These are phyloP conservation scores for Drosophila albomicans DNA, from an alignment of 1,140 invertebrate genomes.

Conservation along the genomic window DNA sequence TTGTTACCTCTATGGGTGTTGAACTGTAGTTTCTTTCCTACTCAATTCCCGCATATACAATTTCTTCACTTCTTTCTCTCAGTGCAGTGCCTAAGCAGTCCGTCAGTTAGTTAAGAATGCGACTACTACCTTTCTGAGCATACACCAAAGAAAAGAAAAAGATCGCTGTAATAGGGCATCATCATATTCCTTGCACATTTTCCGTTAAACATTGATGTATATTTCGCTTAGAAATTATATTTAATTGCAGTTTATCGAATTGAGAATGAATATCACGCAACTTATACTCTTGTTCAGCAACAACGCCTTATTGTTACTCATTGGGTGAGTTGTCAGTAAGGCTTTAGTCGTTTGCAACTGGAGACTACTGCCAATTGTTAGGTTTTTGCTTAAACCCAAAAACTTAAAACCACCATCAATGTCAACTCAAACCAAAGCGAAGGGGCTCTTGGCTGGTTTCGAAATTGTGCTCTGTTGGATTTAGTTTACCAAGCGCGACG, in stretches of 20 bases:
- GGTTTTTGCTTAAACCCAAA: conserved; percentile 18
- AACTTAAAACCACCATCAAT: conserved; percentile 38
- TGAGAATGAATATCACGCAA: not conserved
- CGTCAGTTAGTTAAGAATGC: conserved; percentile 29
- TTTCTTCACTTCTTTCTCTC: conserved; percentile 38
- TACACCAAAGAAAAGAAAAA: conserved; percentile 15
- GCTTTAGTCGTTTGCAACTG: conserved; percentile 16
- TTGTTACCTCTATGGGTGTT: conserved; percentile 72
- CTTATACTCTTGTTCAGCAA: not conserved
- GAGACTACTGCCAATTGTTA: conserved; percentile 29
- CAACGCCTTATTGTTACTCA: conserved; percentile 9
- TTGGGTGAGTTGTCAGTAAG: not conserved
- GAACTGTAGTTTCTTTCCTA: conserved; percentile 54
- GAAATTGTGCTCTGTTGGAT: conserved; percentile 16
- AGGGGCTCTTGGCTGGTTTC: conserved; percentile 26
- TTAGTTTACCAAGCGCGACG: conserved; percentile 47
- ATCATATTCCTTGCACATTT: not conserved
- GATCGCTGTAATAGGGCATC: no score
- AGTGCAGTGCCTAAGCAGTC: conserved; percentile 18
- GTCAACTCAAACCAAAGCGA: conserved; percentile 31
- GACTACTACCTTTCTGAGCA: conserved; percentile 20
- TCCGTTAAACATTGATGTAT: not conserved
- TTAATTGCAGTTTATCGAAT: no score
- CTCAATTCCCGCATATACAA: conserved; percentile 45
- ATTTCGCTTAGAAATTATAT: no score